Evolutionary conservation across 2,888 invertebrate genomes (phyloP).

Genomic region (Neoascia interrupta): DNA sequence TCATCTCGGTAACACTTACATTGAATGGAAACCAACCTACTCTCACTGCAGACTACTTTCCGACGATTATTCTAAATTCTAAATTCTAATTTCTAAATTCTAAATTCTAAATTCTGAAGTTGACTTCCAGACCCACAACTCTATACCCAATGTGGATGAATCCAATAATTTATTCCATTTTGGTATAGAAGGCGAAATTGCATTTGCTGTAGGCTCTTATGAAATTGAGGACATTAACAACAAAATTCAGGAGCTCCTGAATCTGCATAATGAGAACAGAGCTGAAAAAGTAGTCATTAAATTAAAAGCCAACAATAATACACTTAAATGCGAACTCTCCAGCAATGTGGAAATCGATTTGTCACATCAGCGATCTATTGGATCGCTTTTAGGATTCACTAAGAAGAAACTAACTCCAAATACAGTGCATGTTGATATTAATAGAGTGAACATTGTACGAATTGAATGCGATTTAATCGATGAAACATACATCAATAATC

Average conservation of each 20-base stretch:
- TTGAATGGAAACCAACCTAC: conserved; percentile 67
- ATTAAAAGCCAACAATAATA: conserved; percentile 45
- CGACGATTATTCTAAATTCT: conserved; percentile 37
- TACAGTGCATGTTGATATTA: conserved; percentile 71
- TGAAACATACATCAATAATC: conserved; percentile 54
- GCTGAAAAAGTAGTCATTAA: conserved; percentile 22
- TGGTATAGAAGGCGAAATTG: conserved; percentile 65
- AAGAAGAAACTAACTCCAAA: conserved; percentile 35
- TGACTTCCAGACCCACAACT: conserved; percentile 70
- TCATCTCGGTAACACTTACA: conserved; percentile 72
- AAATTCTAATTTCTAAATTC: no score
- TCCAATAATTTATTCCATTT: conserved; percentile 74
- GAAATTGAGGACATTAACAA: conserved; percentile 73
- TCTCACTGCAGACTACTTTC: conserved; percentile 37
- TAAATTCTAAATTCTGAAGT: conserved; percentile 63
- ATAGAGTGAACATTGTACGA: conserved; percentile 67
- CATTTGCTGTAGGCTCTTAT: conserved; percentile 73
- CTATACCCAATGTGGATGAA: conserved; percentile 74
- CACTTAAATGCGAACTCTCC: conserved; percentile 45
- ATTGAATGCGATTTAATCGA: conserved; percentile 46
- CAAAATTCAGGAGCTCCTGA: conserved; percentile 57
- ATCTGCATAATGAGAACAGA: not conserved
- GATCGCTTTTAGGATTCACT: conserved; percentile 28
- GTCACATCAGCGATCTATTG: conserved; percentile 28
- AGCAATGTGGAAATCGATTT: conserved; percentile 54